Base-by-base conservation (phyloP, 2,113 vertebrate species). In the Drymodes brunneopygia region DNA sequence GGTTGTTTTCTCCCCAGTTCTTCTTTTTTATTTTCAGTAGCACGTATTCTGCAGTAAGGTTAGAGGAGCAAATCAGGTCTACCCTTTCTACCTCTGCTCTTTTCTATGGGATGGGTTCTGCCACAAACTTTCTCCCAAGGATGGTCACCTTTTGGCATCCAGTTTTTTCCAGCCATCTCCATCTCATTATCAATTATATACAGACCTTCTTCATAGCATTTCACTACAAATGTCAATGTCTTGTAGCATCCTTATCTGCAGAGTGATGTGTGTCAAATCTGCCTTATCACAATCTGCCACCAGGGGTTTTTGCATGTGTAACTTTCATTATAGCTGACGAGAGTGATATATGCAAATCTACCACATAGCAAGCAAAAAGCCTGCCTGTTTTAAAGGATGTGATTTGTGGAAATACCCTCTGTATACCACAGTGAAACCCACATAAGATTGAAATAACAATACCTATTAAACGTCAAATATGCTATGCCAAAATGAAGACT, bases 281-380 rank as follows among this genome's bases (percentile, higher is more conserved):
- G 53, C 87, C 61, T 86, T 94, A 96, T 96, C 94, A 77, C 94
- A 92, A 88, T 92, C 92, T 95, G 89, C 93, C 89, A 94, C 64
- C 22, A 61, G 67, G 60, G 60, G 78, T 77, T 97, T 96, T 95
- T 54, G 91, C 51, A 81, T 17, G 9, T 85, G 66, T 82, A 88
- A 74, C 84, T 87, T 92, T 48, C 69, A 67, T 92, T 88, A 78
- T 13, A 86, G 64, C 50, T 94, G 88, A 79, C 24, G 25, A 53
- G 78, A 82, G 62, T 89, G 91, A 92, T 93, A 81, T 50, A 95
- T 90, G 69, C 51, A 94, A 95, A 83, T 86, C 50, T 78, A 88
- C 22, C 33, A 48, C 28, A 72, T 3, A 94, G 75, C 47, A 81
- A 86, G 67, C 19, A 65, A 80, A 96, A 83, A 61, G 14, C 3